Evolutionary conservation across 2,888 invertebrate genomes (phyloP), one percentile per base, ranked within the genome.

Genomic region (Eurytoma californica): DNA sequence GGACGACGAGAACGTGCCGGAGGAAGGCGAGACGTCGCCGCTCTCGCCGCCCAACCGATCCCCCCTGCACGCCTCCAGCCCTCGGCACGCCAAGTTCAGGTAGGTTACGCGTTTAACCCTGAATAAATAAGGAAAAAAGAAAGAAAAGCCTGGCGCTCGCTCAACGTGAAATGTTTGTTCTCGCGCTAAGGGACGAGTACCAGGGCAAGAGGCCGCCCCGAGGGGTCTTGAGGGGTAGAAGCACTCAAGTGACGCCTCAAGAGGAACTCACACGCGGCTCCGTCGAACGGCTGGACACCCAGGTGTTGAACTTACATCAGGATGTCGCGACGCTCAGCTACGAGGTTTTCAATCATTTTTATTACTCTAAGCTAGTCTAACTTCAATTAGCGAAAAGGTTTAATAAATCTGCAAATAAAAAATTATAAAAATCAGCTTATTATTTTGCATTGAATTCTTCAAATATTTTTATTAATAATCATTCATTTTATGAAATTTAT

Each of bases 1-100:
- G 90, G 98, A 98, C 84, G 98, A 98, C 87, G 98, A 97, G 90
- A 97, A 97, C 86, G 91, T 92, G 30, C 94, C 94, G 39, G 95
- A 95, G 53, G 96, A 96, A 78, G 94, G 94, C 49, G 92, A 92
- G 86, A 92, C 92, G 13, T 93, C 94, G 5, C 92, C 94, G 0
- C 84, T 91, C n/a, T 93, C 94, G 67, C 94, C 93, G 39, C 94
- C 93, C 75, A 94, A 92, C 86, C 91, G 89, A 87, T 92, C 93
- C 28, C 94, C 94, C 0, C 88, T 93, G 70, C 89, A 88, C 75
- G 83, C 86, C 4, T 86, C 86, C 24, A 95, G 95, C 88, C 95
- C 95, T 0, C 91, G 94, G 82, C 94, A 94, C 87, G 92, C 93
- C 7, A 95, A 94, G 91, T 94, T 92, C 87, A 93, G 91, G 91